Evolutionary conservation across 2,797 vertebrate genomes (phyloP).

Genomic region (Adelosebastes latens): DNA sequence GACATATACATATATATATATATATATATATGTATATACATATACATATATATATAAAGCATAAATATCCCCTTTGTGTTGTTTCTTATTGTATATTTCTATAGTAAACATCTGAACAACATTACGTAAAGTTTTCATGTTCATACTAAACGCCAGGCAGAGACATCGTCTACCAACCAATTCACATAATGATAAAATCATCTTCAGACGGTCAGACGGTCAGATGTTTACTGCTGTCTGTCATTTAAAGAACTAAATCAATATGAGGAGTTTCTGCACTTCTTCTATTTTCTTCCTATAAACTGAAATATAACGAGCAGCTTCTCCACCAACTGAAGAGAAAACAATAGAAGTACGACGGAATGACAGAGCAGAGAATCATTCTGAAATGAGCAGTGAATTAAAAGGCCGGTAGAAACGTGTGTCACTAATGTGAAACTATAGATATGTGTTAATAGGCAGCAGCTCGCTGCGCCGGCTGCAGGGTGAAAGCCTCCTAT

Average conservation of each 20-base stretch:
- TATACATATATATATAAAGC: no score
- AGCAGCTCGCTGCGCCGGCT: neutral
- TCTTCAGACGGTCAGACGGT: no score
- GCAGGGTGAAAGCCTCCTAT: neutral
- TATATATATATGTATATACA: no score
- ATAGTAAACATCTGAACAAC: no score
- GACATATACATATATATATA: no score
- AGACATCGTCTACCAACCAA: no score
- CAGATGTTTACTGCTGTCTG: no score
- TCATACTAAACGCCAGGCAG: no score
- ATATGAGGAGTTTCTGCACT: neutral
- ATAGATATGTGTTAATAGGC: slow-evolving; percentile 2
- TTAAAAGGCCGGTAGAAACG: slow-evolving; percentile 14
- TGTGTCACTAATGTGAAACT: slow-evolving; percentile 2
- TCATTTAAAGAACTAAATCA: neutral
- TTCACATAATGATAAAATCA: no score
- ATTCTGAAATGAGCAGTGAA: slow-evolving; percentile 18
- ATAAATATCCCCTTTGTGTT: no score
- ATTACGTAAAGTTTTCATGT: no score
- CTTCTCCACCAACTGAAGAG: neutral
- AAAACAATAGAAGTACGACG: neutral
- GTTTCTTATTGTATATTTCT: no score
- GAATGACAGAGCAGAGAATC: slow-evolving; percentile 5
- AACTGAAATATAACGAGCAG: slow-evolving; percentile 12
- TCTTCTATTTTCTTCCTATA: neutral